A percentile compares a stretch with the other conserved stretches of the same genome.
phyloP scores from a whole-genome alignment of 2,797 vertebrate genomes.

The Phataginus tricuspis region DNA sequence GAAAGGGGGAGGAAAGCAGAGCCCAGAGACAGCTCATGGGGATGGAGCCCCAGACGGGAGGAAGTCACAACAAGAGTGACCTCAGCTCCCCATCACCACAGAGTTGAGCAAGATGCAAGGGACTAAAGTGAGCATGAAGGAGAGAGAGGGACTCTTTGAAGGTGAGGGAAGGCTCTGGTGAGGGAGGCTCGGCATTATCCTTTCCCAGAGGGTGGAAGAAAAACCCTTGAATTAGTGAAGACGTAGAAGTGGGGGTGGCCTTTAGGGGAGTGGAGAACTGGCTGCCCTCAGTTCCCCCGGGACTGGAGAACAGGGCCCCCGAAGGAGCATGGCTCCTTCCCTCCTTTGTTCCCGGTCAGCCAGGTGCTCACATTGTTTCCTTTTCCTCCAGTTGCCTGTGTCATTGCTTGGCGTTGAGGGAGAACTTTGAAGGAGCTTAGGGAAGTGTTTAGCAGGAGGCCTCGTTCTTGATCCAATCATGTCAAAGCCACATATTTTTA shows the following conservation, averaged over 20 bases:
- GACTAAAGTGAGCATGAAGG: not conserved
- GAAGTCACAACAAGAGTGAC: not conserved
- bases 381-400: conserved; percentile 57
- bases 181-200: not conserved
- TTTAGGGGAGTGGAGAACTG: not conserved
- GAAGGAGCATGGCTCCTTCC: conserved; percentile 64
- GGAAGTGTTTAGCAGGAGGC: conserved; percentile 36
- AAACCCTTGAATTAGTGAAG: not conserved
- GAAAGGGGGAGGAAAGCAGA: not conserved
- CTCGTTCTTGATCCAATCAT: conserved; percentile 34
- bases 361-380: conserved; percentile 74
- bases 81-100: not conserved
- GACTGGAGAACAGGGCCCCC: not conserved
- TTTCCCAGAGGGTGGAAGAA: not conserved
- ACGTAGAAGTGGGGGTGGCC: not conserved
- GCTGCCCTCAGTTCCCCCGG: not conserved
- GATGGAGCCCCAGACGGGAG: not conserved
- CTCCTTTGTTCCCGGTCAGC: conserved; percentile 66
- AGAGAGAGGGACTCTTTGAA: not conserved
- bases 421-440: not conserved
- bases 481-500: conserved; percentile 48
- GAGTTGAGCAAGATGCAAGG: not conserved
- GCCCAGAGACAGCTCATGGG: not conserved
- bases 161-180: not conserved
- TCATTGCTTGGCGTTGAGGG: conserved; percentile 26